Base-by-base conservation (phyloP, 1,140 invertebrate species). In the Zaprionus inermis region DNA sequence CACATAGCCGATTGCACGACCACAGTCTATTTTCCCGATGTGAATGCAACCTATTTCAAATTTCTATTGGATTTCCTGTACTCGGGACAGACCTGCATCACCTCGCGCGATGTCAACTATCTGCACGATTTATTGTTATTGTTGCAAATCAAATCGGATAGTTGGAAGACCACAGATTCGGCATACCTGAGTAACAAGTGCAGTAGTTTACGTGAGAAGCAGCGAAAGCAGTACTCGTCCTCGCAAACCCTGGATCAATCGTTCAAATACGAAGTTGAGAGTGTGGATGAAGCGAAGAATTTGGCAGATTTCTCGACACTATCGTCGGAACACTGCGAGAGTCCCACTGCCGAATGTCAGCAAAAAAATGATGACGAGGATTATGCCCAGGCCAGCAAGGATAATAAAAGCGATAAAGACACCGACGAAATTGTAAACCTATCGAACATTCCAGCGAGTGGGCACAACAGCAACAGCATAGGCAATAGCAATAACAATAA, bases 41-140 rank as follows among this genome's bases (percentile, higher is more conserved):
- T 97, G 38, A 95, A 94, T 91, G 95, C 94, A 75, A 94, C 94
- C 44, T 95, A 97, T 85, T 94, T 97, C 92, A 94, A 94, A 92
- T 95, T 96, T 90, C 94, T 97, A 56, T 94, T 97, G 72, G 95
- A 97, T 85, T 97, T 97, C 91, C 92, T 97, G 54, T 97, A 97
- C 88, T 96, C 96, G 72, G 96, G 96, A 61, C 96, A 97, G 93
- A 96, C 96, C 74, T 96, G 96, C 91, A 95, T 94, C n/a, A 94
- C 97, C 94, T 96, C 96, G 44, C 94, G 94, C 78, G 96, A 97
- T 93, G 94, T 97, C 70, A 95, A 96, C 84, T 96, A 96, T 68
- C 94, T 97, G 91, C 95, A 96, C 92, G 96, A 97, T 92, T 92
- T 97, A 20, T 95, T 97, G 90, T 95, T 96, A 91, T 93, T 97